Conservation (phyloP, 2,888 invertebrate genomes). For the Eupithecia insigniata region DNA sequence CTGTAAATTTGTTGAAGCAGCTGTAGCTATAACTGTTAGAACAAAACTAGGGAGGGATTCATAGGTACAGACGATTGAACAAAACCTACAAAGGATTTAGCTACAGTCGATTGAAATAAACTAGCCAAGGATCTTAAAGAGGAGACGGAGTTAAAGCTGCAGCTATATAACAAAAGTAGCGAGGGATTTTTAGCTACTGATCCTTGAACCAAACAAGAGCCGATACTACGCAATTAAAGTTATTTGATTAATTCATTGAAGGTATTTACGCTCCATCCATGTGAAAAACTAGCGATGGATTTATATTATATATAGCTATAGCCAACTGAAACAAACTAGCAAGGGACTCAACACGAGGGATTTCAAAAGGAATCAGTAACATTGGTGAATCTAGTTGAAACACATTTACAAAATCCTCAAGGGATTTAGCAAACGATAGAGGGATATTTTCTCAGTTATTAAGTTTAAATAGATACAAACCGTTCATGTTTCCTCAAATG, state of each 20-base stretch:
- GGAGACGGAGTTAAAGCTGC: not conserved
- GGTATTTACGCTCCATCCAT: too few species aligned
- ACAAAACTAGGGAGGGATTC: not conserved
- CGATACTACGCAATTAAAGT: not conserved
- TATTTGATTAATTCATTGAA: not conserved
- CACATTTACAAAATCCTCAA: not conserved
- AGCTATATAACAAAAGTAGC: not conserved
- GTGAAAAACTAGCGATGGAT: not conserved
- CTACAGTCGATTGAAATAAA: not conserved
- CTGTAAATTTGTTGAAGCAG: too few species aligned
- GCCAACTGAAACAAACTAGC: not conserved
- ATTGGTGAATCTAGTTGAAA: not conserved
- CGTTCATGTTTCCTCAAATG: not conserved
- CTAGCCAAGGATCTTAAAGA: not conserved
- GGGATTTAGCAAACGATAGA: not conserved
- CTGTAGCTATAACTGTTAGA: not conserved
- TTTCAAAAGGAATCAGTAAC: not conserved
- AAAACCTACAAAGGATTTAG: not conserved
- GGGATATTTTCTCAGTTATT: not conserved
- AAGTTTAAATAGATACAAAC: not conserved
- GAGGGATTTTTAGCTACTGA: not conserved
- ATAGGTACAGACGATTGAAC: not conserved
- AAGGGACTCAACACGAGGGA: not conserved
- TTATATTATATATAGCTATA: not conserved
- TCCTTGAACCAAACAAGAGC: not conserved